Evolutionary conservation across 2,888 invertebrate genomes (phyloP), one percentile per base, ranked within the genome.

Genomic region (Eilema depressum): DNA sequence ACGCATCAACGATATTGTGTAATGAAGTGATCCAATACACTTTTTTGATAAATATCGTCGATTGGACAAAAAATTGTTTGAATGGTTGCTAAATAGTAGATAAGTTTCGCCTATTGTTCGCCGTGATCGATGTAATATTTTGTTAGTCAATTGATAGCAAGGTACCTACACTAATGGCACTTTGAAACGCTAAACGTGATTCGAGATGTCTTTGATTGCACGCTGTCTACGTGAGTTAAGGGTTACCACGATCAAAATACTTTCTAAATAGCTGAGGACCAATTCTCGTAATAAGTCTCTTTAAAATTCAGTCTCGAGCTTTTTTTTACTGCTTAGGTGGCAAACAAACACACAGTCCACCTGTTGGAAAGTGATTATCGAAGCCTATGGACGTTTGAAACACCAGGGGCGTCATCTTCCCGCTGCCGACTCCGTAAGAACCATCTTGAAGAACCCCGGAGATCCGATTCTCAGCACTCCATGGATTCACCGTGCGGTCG

Each of bases 71-170:
- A n/a, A 53, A n/a, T 10, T 20, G n/a, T 47, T 47, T 20, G 47
- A n/a, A 10, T 10, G 53, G n/a, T 53, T 53, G 53, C 53, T 53
- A 20, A 53, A 53, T n/a, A 53, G 53, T 53, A n/a, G 53, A n/a
- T 53, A 53, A 53, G n/a, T 53, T n/a, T n/a, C 53, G 53, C 53
- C 53, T 53, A 53, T 53, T 53, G 8, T 53, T 53, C 53, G n/a
- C 2, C 2, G 5, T 47, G 53, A n/a, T 8, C n/a, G 53, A 53
- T 53, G 53, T 53, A n/a, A 53, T 53, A 53, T 53, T n/a, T n/a
- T 53, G 53, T 53, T 53, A 53, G 53, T 53, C 53, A 53, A 53
- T 53, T 53, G 53, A 53, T 53, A 53, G 8, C 20, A 8, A 53
- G 10, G 53, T 53, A 53, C 47, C 41, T 41, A 41, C 47, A 47